Conservation (phyloP, 2,113 vertebrate species). For the Colossoma macropomum region DNA sequence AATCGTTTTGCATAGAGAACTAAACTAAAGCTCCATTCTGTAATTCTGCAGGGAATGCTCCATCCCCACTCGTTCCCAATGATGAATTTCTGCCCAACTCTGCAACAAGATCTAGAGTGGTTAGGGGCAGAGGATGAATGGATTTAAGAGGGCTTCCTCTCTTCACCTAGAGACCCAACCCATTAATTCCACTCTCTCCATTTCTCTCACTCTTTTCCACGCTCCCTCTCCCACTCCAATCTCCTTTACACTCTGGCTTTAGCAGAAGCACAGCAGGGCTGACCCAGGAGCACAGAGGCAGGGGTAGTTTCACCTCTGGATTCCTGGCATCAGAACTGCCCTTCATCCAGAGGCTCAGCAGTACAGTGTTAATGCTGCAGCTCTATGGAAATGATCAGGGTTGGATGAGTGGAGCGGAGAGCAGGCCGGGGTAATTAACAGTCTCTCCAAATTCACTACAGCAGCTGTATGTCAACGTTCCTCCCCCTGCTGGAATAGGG, state of each 20-base stretch:
- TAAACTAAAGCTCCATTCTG: constrained; percentile 31
- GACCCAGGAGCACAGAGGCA: constrained; percentile 5
- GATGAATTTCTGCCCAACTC: constrained; percentile 45
- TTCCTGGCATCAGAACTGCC: background rate
- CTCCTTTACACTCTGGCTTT: background rate
- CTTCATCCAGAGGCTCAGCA: constrained; percentile 23
- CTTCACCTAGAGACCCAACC: constrained; percentile 33
- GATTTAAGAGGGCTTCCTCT: constrained; percentile 37
- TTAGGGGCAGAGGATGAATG: constrained; percentile 49
- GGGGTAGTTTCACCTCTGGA: constrained; percentile 11
- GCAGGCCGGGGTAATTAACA: constrained; percentile 30
- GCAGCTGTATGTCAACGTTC: constrained; percentile 29
- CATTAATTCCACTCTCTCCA: constrained; percentile 48
- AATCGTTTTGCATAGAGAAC: constrained; percentile 19
- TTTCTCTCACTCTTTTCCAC: background rate
- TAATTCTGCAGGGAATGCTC: constrained; percentile 15
- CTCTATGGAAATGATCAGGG: constrained; percentile 12
- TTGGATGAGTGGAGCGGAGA: constrained; percentile 4
- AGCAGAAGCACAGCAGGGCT: background rate
- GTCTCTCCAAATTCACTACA: background rate
- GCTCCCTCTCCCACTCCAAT: background rate
- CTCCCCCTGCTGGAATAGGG: background rate
- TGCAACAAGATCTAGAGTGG: constrained; percentile 40
- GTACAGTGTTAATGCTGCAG: constrained; percentile 11
- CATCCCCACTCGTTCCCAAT: constrained; percentile 14